These are phyloP conservation scores for Crocallis elinguaria DNA, from an alignment of 2,888 invertebrate species.

Conservation along the genomic window DNA sequence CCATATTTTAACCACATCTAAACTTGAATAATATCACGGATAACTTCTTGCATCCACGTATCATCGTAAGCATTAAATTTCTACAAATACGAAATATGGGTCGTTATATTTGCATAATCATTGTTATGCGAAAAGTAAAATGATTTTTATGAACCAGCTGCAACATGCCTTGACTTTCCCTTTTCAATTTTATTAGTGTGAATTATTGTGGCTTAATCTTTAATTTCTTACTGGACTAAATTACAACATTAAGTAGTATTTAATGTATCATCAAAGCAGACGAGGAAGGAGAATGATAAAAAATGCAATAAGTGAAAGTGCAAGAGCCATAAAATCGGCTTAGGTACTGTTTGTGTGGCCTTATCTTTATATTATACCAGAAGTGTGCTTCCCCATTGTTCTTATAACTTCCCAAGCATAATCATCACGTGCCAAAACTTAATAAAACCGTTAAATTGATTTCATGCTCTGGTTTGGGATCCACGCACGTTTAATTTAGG, in stretches of 20 bases:
- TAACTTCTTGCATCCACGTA: too few species aligned
- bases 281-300: too few species aligned
- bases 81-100: conserved; percentile 3
- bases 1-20: too few species aligned
- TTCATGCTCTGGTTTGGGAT: not conserved
- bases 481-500: not conserved
- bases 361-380: too few species aligned
- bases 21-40: too few species aligned
- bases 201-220: not conserved
- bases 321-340: too few species aligned
- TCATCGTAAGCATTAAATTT: not conserved
- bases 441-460: not conserved
- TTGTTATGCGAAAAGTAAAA: conserved; percentile 12
- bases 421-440: not conserved
- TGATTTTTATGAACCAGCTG: not conserved
- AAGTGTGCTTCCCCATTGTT: not conserved
- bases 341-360: too few species aligned
- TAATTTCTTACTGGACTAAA: not conserved
- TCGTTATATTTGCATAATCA: conserved; percentile 15
- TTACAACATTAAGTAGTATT: too few species aligned
- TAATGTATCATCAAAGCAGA: too few species aligned
- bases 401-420: not conserved
- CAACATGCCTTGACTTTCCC: conserved; percentile 2
- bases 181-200: conserved; percentile 4
- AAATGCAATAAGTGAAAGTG: too few species aligned